Conservation (phyloP, 2,888 invertebrate genomes). For the Pachycephus smyrnensis region DNA sequence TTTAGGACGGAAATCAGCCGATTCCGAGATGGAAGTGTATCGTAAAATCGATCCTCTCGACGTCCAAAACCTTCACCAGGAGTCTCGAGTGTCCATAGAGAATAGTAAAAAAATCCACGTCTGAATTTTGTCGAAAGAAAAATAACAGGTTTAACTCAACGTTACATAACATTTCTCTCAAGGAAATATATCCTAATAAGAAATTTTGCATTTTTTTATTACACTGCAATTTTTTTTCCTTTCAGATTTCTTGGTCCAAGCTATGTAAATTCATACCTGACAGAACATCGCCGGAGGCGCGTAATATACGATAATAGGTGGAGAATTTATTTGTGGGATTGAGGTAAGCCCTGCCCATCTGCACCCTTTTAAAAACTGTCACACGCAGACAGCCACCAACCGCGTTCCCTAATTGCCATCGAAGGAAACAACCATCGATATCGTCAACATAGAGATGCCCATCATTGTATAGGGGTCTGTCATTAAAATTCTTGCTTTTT, state of each 20-base stretch:
- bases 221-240: not conserved
- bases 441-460: slow-evolving; percentile 10
- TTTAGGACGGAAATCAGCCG: not conserved
- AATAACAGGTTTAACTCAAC: not conserved
- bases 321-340: slow-evolving; percentile 55
- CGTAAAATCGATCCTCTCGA: not conserved
- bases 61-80: not conserved
- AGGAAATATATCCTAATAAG: too few relatives aligned
- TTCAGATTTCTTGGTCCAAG: not conserved
- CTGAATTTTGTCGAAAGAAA: not conserved
- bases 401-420: slow-evolving; percentile 51
- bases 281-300: not conserved
- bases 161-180: not conserved
- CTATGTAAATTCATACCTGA: not conserved
- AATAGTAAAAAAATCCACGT: not conserved
- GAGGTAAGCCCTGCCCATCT: slow-evolving; percentile 48
- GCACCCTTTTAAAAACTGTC: slow-evolving; percentile 57
- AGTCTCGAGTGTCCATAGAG: not conserved
- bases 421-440: slow-evolving; percentile 41
- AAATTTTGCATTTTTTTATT: not conserved
- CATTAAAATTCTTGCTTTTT: not conserved
- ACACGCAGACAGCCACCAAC: slow-evolving; percentile 54
- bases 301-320: slow-evolving; percentile 45
- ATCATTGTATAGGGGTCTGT: not conserved
- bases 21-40: not conserved